Conservation (phyloP, 1,140 invertebrate species). For the Drosophila setifemur region DNA sequence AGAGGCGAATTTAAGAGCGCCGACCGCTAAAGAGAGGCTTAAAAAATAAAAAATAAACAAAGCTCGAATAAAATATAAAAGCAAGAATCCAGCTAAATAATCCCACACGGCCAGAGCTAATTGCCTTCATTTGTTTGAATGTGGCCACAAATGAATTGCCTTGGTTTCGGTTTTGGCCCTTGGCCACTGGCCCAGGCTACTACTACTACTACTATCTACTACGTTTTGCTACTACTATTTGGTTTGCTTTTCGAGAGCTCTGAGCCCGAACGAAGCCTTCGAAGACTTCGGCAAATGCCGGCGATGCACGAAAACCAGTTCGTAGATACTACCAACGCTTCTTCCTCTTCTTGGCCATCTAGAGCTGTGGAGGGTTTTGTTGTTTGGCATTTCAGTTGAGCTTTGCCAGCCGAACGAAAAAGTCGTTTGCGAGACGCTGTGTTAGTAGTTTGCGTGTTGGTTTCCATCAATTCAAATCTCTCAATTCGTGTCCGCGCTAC, state of each 20-base stretch:
- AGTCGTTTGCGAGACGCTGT: slow-evolving; percentile 63
- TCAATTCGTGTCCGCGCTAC: slow-evolving; percentile 33
- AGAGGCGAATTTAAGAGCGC: slow-evolving; percentile 15
- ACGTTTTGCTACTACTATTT: slow-evolving; percentile 25
- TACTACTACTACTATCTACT: slow-evolving; percentile 29
- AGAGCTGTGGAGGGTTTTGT: background rate
- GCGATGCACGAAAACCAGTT: slow-evolving; percentile 41
- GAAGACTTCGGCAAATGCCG: slow-evolving; percentile 14
- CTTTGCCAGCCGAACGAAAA: slow-evolving; percentile 60
- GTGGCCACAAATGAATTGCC: slow-evolving; percentile 42
- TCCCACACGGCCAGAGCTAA: slow-evolving; percentile 11
- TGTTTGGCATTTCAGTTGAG: slow-evolving; percentile 59
- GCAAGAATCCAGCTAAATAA: slow-evolving; percentile 4
- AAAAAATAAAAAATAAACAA: slow-evolving; percentile 2
- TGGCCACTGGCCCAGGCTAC: background rate
- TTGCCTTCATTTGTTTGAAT: slow-evolving; percentile 44
- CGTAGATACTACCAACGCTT: slow-evolving; percentile 19
- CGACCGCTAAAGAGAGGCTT: background rate
- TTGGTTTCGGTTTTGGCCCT: slow-evolving; percentile 15
- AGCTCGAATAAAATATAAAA: background rate
- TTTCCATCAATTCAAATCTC: slow-evolving; percentile 34
- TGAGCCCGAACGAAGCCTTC: slow-evolving; percentile 20
- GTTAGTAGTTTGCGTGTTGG: slow-evolving; percentile 56
- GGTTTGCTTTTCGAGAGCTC: no score
- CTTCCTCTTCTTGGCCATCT: slow-evolving; percentile 25